Base-by-base conservation (phyloP, 2,888 invertebrate species). In the Polylopha cassiicola region DNA sequence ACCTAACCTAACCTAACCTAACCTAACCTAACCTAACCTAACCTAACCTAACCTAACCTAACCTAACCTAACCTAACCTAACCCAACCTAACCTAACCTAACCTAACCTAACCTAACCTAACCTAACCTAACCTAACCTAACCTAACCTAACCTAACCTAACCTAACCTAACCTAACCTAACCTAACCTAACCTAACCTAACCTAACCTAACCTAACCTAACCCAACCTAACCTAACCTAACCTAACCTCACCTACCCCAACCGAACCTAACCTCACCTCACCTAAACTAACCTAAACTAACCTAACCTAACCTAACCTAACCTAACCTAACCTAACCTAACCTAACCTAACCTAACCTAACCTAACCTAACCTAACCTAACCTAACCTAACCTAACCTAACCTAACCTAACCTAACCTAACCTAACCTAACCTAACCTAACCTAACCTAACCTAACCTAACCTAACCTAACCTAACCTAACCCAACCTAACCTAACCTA, bases 81-180 rank as follows among this genome's bases (percentile, higher is more conserved):
- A 32, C 32, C 32, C 21, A 32, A 32, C 32, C 32, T 32, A 32
- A 32, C 32, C 32, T 32, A 32, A 32, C 32, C 32, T 32, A 32
- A 32, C 32, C 32, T 32, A 32, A 32, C 32, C 29, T 32, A 32
- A 32, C 32, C 32, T 32, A 32, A 32, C 32, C 32, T 32, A 32
- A 32, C 32, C 32, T 32, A 33, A 33, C 33, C 33, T 33, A 33
- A 33, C 33, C 33, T 33, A 33, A 33, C 33, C 33, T 33, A 33
- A 33, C 33, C 33, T 33, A 33, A 33, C 34, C 34, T 34, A 34
- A 34, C 34, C 34, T 34, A 34, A 34, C 34, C 34, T 34, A 34
- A 34, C 34, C 34, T 34, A 34, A 34, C 34, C 34, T 34, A 34
- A 34, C 34, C 34, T 34, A 34, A 34, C 34, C 33, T 33, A 30